Evolutionary conservation across 2,888 invertebrate species (phyloP).

Genomic region (Eustalomyia histrio): DNA sequence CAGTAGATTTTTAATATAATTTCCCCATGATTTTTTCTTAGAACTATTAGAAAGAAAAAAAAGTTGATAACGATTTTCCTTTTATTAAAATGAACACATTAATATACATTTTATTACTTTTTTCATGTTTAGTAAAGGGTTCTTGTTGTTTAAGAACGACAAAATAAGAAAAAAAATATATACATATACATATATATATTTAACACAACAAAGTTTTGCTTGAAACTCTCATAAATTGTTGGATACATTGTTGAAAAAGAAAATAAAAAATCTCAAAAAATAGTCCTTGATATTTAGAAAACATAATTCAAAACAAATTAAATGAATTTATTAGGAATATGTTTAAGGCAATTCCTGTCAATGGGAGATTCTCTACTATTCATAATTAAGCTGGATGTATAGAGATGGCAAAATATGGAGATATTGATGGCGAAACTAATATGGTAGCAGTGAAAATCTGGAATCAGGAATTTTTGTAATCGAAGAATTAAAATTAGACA

Average conservation of each 20-base stretch:
- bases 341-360: no score
- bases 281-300: not conserved
- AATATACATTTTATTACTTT: not conserved
- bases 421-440: no score
- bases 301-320: slow-evolving; percentile 10
- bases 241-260: not conserved
- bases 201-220: not conserved
- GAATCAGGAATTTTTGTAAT: no score
- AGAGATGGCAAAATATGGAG: no score
- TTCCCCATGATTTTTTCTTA: not conserved
- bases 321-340: not conserved
- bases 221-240: not conserved
- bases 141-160: not conserved
- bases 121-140: not conserved
- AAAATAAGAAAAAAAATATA: no score
- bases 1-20: slow-evolving; percentile 13
- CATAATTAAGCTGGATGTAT: no score
- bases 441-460: no score
- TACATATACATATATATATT: no score
- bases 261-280: not conserved
- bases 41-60: slow-evolving; percentile 44
- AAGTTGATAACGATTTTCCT: slow-evolving; percentile 12
- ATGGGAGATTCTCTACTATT: no score
- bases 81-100: slow-evolving; percentile 1
- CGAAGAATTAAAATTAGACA: no score